These are phyloP conservation scores for Drosophila subpulchrella DNA, from an alignment of 1,140 invertebrate genomes.

Conservation along the genomic window DNA sequence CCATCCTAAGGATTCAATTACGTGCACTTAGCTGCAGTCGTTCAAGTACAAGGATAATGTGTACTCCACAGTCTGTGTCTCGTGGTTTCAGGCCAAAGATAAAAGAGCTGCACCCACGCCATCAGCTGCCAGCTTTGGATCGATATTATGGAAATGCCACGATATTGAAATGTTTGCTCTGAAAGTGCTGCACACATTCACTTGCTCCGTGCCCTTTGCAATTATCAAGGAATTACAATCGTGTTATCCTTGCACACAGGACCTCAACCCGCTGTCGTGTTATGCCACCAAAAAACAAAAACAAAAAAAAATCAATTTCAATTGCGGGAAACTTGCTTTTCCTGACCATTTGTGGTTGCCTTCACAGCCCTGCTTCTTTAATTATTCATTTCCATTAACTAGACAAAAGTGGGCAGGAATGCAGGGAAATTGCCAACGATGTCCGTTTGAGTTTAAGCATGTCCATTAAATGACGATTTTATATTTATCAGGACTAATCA, in stretches of 20 bases:
- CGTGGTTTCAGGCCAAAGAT: conserved; percentile 21
- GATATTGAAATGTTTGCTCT: conserved; percentile 69
- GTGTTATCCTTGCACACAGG: conserved; percentile 56
- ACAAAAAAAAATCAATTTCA: conserved; percentile 68
- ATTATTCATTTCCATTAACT: conserved; percentile 72
- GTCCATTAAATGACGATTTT: conserved; percentile 4
- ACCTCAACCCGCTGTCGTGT: conserved; percentile 10
- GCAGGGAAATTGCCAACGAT: conserved; percentile 25
- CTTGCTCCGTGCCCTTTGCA: conserved; percentile 59
- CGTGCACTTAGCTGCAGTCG: conserved; percentile 72
- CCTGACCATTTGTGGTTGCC: conserved; percentile 15
- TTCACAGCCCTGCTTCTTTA: conserved; percentile 23
- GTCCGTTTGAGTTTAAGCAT: conserved; percentile 13
- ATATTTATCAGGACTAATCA: neutral
- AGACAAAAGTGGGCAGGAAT: conserved; percentile 34
- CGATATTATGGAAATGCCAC: conserved; percentile 80
- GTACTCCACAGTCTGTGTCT: conserved; percentile 29
- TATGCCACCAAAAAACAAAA: conserved; percentile 15
- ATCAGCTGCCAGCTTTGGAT: conserved; percentile 46
- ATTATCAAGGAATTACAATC: conserved; percentile 64
- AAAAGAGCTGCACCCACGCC: conserved; percentile 35
- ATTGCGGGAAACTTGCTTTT: conserved; percentile 39
- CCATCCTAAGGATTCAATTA: conserved; percentile 69
- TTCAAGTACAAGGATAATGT: conserved; percentile 79
- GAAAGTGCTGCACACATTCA: conserved; percentile 22